Evolutionary conservation across 1,140 invertebrate genomes (phyloP).

Genomic region (Drosophila rufa): DNA sequence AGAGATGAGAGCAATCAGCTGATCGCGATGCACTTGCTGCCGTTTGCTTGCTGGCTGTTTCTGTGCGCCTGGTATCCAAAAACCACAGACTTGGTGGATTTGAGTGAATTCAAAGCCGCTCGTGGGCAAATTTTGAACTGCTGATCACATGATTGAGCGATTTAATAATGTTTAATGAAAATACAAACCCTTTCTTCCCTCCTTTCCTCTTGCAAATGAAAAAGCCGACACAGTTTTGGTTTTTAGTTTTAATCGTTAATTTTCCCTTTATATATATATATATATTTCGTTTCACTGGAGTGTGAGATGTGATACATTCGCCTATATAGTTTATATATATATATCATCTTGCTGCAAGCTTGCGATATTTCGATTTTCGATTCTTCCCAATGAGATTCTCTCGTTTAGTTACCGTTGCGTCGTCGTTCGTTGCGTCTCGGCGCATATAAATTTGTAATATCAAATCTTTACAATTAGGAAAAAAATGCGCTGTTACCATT

Average conservation of each 20-base stretch:
- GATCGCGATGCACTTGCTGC: too few species aligned
- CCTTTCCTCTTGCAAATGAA: constrained; percentile 6
- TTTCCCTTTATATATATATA: constrained; percentile 70
- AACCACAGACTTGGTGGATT: too few species aligned
- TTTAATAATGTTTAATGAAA: too few species aligned
- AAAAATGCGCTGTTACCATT: constrained; percentile 69
- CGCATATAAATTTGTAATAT: constrained; percentile 81
- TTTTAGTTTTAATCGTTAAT: constrained; percentile 63
- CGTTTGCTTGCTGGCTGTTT: too few species aligned
- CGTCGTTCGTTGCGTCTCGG: constrained; percentile 51
- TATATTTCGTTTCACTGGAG: constrained; percentile 64
- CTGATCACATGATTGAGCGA: too few species aligned
- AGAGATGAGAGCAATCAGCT: too few species aligned
- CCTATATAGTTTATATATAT: constrained; percentile 62
- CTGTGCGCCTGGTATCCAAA: too few species aligned
- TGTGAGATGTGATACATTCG: constrained; percentile 73
- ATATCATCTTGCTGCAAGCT: constrained; percentile 48
- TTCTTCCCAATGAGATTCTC: constrained; percentile 29
- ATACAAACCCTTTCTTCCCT: too few species aligned
- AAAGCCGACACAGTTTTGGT: not conserved
- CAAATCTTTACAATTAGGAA: constrained; percentile 80
- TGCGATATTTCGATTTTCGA: constrained; percentile 26
- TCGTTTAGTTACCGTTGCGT: constrained; percentile 13
- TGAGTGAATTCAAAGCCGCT: too few species aligned
- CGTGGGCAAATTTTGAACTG: too few species aligned